These are phyloP conservation scores for Aphodius sticticus DNA, from an alignment of 2,888 invertebrate species.

Conservation along the genomic window DNA sequence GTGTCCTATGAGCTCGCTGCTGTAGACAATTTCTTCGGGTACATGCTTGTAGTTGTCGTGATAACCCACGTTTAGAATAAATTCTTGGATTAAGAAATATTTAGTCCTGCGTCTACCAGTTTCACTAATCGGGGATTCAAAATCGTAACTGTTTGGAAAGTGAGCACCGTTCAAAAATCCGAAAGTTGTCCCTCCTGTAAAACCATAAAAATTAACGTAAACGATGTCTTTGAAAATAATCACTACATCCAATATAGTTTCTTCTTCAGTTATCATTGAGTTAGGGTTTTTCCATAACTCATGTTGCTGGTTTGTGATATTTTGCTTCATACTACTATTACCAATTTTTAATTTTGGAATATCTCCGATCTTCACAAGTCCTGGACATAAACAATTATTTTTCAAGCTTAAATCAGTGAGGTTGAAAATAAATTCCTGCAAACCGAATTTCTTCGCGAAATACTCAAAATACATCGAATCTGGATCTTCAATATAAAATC, in stretches of 20 bases:
- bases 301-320: constrained; percentile 41
- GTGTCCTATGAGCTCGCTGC: background rate
- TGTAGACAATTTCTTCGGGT: background rate
- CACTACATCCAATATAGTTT: constrained; percentile 45
- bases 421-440: constrained; percentile 61
- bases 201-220: constrained; percentile 89
- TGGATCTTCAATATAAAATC: constrained; percentile 90
- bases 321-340: constrained; percentile 51
- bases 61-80: constrained; percentile 47
- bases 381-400: background rate
- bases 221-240: constrained; percentile 49
- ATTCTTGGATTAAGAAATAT: constrained; percentile 74
- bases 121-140: constrained; percentile 89
- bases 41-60: background rate
- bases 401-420: no score
- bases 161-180: constrained; percentile 64
- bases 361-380: background rate
- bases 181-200: constrained; percentile 88
- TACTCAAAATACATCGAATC: constrained; percentile 38
- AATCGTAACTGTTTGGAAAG: constrained; percentile 58
- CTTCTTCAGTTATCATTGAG: constrained; percentile 63
- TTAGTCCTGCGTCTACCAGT: constrained; percentile 89
- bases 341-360: constrained; percentile 59
- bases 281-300: constrained; percentile 63
- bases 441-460: constrained; percentile 52